A percentile compares a stretch with the other conserved stretches of the same genome.
Conservation (phyloP, 2,797 vertebrate species). For the Spheniscus humboldti region DNA sequence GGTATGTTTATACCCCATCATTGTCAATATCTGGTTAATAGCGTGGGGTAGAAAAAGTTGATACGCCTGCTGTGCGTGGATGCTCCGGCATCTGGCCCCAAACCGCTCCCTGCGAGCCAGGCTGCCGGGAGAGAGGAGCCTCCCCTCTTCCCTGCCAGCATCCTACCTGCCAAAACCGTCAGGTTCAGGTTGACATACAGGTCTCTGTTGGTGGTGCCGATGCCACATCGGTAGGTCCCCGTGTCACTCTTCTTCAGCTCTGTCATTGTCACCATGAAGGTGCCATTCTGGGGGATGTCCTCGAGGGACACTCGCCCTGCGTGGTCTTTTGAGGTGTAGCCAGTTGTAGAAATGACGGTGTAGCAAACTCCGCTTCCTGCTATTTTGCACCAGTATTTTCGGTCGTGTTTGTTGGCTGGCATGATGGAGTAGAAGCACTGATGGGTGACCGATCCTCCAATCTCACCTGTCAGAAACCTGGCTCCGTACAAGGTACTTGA, state of each 20-base stretch:
- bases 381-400: conserved; percentile 74
- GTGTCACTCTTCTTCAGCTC: conserved; percentile 28
- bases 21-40: background rate
- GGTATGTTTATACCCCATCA: rapidly evolving
- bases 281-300: conserved; percentile 19
- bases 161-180: conserved; percentile 51
- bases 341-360: conserved; percentile 64
- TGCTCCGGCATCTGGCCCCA: background rate
- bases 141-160: background rate
- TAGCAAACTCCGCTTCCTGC: background rate
- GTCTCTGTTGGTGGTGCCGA: conserved; percentile 29
- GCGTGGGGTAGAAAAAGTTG: background rate
- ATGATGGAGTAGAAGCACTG: conserved; percentile 61
- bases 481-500: conserved; percentile 39
- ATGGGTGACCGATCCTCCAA: conserved; percentile 61
- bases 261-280: conserved; percentile 54
- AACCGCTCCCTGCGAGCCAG: rapidly evolving
- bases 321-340: background rate
- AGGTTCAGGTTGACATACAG: conserved; percentile 53
- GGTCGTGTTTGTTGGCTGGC: conserved; percentile 50
- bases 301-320: conserved; percentile 25
- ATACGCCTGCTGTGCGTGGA: rapidly evolving
- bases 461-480: conserved; percentile 18
- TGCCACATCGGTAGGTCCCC: conserved; percentile 69
- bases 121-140: rapidly evolving